Percentiles rank a stretch among this genome's conserved stretches.
Evolutionary conservation across 2,797 vertebrate genomes (phyloP).

Genomic region (Odontamblyopus rebecca): DNA sequence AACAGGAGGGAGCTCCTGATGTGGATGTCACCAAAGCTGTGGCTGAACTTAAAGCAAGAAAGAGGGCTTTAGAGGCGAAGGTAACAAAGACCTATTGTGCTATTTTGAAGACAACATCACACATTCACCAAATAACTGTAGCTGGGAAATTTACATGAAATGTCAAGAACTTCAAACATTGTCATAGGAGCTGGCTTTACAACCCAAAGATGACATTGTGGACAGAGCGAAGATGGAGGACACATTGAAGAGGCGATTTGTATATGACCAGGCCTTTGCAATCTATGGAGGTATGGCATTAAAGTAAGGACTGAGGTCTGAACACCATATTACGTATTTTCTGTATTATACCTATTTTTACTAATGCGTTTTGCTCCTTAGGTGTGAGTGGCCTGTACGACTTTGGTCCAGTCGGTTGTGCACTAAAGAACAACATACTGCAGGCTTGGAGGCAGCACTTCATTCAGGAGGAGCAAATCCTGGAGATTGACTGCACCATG

Average conservation of each 20-base stretch:
- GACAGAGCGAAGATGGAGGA: conserved; percentile 98
- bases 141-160: background rate
- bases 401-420: conserved; percentile 96
- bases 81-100: conserved; percentile 56
- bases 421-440: conserved; percentile 97
- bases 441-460: conserved; percentile 98
- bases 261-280: conserved; percentile 97
- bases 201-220: conserved; percentile 95
- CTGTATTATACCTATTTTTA: conserved; percentile 19
- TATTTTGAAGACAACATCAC: background rate
- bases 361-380: conserved; percentile 60
- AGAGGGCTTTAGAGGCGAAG: conserved; percentile 91
- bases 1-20: conserved; percentile 89
- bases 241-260: conserved; percentile 95
- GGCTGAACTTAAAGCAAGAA: conserved; percentile 94
- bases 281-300: conserved; percentile 91
- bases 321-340: no score
- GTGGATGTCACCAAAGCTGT: conserved; percentile 92
- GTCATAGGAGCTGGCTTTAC: conserved; percentile 88
- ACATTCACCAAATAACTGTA: background rate
- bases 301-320: background rate
- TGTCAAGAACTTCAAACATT: background rate
- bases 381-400: conserved; percentile 97
- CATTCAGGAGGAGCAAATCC: conserved; percentile 97
- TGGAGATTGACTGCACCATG: conserved; percentile 99